phyloP scores from a whole-genome alignment of 2,797 vertebrate species.

The Discoglossus pictus region DNA sequence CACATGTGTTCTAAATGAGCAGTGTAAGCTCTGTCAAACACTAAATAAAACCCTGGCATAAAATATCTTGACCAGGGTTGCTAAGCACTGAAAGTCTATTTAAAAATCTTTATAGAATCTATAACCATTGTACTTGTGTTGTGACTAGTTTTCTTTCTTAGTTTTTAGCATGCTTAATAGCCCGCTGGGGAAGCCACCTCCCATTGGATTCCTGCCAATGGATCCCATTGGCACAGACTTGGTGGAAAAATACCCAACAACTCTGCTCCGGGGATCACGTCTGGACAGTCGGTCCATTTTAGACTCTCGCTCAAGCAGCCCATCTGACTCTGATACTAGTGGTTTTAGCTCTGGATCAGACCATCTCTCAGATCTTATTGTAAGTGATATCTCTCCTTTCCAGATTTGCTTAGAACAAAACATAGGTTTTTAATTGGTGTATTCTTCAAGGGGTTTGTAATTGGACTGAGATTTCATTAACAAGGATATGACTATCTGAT shows the following conservation, averaged over 20 bases:
- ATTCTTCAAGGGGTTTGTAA: too few species aligned
- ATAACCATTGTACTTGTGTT: constrained; percentile 8
- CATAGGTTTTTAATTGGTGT: too few species aligned
- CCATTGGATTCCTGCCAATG: constrained; percentile 77
- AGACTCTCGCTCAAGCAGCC: constrained; percentile 95
- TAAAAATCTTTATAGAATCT: constrained; percentile 11
- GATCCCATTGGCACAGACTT: constrained; percentile 83
- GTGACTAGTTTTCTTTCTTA: constrained; percentile 51
- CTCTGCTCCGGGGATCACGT: constrained; percentile 79
- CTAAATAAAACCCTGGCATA: too few species aligned
- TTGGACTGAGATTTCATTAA: too few species aligned
- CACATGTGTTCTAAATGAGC: too few species aligned
- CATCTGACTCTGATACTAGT: constrained; percentile 95
- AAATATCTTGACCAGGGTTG: too few species aligned
- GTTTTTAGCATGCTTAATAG: constrained; percentile 88
- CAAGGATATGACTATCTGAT: too few species aligned
- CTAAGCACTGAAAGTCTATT: too few species aligned
- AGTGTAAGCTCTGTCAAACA: too few species aligned
- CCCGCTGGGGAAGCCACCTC: constrained; percentile 79
- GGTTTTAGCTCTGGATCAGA: constrained; percentile 98
- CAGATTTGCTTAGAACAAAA: too few species aligned
- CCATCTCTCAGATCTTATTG: constrained; percentile 90
- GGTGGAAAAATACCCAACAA: constrained; percentile 85
- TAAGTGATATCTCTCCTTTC: constrained; percentile 62
- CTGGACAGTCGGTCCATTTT: constrained; percentile 86